Conservation (phyloP, 2,797 vertebrate genomes). For the Gorsachius magnificus region DNA sequence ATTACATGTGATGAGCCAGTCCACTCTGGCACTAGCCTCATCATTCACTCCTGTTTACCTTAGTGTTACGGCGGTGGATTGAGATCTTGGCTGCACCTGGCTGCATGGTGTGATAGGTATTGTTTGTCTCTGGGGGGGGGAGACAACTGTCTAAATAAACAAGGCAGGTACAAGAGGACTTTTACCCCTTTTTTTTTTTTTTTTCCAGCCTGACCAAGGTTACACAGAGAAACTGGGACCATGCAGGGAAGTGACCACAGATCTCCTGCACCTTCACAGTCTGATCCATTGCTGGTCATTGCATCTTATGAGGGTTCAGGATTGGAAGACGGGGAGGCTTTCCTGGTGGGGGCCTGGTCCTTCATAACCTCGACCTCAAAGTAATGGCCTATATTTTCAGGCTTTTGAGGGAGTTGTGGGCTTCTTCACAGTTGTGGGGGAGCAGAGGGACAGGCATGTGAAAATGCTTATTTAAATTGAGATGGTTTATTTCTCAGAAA, state of each 20-base stretch:
- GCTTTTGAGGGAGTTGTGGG: neutral
- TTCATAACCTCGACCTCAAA: neutral
- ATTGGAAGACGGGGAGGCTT: neutral
- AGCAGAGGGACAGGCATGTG: neutral
- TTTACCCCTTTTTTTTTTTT: neutral
- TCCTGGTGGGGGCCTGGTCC: neutral
- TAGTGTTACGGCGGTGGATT: neutral
- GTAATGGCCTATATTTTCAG: neutral
- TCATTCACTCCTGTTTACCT: neutral
- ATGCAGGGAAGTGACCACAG: neutral
- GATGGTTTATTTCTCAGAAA: neutral
- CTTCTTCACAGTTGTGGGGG: neutral
- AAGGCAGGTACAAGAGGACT: neutral
- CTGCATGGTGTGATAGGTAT: neutral
- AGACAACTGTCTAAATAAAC: neutral
- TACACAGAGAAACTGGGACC: neutral
- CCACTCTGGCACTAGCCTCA: neutral
- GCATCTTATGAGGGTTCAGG: neutral
- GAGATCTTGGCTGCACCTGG: neutral
- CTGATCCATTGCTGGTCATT: rapidly evolving
- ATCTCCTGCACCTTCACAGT: neutral
- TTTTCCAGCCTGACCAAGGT: neutral
- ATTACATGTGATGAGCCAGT: neutral
- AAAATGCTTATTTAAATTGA: neutral
- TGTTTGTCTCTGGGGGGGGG: neutral